phyloP scores from a whole-genome alignment of 2,797 vertebrate genomes.

The Spondyliosoma cantharus region DNA sequence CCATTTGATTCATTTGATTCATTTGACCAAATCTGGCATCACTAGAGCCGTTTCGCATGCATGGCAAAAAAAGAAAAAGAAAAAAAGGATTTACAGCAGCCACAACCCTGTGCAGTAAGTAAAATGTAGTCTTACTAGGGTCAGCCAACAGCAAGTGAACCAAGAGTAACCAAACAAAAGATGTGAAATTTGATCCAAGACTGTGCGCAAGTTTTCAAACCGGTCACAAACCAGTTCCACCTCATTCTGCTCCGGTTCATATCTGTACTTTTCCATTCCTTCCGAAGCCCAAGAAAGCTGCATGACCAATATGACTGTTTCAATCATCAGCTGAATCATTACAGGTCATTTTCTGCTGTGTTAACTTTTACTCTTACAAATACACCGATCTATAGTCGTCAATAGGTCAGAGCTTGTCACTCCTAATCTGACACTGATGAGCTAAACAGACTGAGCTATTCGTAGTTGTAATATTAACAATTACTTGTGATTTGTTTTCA shows the following conservation, averaged over 20 bases:
- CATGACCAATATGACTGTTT: constrained; percentile 33
- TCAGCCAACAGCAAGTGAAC: too few species aligned
- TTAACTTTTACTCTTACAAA: constrained; percentile 1
- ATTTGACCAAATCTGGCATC: neutral
- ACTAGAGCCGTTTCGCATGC: neutral
- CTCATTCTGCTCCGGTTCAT: constrained; percentile 61
- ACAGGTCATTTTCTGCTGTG: constrained; percentile 11
- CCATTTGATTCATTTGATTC: too few species aligned
- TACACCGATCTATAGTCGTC: constrained; percentile 2
- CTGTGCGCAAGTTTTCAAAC: constrained; percentile 29
- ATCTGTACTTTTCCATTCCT: constrained; percentile 68
- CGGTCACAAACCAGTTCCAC: constrained; percentile 63
- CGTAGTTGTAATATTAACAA: neutral
- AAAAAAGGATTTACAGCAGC: neutral
- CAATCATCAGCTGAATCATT: constrained; percentile 44
- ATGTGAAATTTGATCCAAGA: constrained; percentile 47
- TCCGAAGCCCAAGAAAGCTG: constrained; percentile 9
- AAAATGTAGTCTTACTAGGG: too few species aligned
- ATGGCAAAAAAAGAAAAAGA: neutral
- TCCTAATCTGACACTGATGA: constrained; percentile 11
- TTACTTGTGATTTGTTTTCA: neutral
- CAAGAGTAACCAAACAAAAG: constrained; percentile 34
- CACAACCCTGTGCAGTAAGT: neutral
- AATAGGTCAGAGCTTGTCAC: constrained; percentile 8
- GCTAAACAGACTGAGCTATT: neutral